A percentile compares a stretch with the other conserved stretches of the same genome.
These are phyloP conservation scores for Melipona bicolor DNA, from an alignment of 2,888 invertebrate genomes.

Conservation along the genomic window DNA sequence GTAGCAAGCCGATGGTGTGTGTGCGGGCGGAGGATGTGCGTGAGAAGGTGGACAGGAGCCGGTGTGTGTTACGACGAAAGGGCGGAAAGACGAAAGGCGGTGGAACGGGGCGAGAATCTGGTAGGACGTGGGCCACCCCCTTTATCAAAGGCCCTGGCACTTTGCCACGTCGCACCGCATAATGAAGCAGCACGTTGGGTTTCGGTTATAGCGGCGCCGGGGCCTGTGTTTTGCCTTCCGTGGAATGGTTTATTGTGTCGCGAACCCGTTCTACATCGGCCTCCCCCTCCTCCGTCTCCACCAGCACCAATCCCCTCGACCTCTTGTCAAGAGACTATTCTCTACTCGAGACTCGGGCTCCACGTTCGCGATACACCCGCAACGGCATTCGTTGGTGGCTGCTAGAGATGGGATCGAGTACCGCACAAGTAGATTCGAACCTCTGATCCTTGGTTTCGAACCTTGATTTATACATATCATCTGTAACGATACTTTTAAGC, in stretches of 20 bases:
- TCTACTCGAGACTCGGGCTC: slow-evolving; percentile 29
- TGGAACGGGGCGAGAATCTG: slow-evolving; percentile 56
- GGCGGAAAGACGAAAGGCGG: slow-evolving; percentile 58
- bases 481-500: too few species aligned
- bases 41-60: slow-evolving; percentile 57
- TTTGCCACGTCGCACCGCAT: slow-evolving; percentile 82
- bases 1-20: not conserved
- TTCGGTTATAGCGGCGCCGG: slow-evolving; percentile 76
- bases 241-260: slow-evolving; percentile 83
- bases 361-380: slow-evolving; percentile 55
- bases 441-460: too few species aligned
- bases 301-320: not conserved
- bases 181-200: slow-evolving; percentile 82
- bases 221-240: slow-evolving; percentile 78
- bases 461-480: too few species aligned
- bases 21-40: slow-evolving; percentile 46
- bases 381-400: slow-evolving; percentile 45
- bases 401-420: not conserved
- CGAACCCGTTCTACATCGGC: slow-evolving; percentile 65
- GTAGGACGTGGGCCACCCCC: slow-evolving; percentile 65
- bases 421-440: too few species aligned
- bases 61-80: slow-evolving; percentile 62
- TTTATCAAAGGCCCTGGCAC: slow-evolving; percentile 79
- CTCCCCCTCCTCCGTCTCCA: not conserved
- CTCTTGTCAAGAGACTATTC: not conserved